Base-by-base conservation (phyloP, 2,888 invertebrate species). In the Timema cristinae region DNA sequence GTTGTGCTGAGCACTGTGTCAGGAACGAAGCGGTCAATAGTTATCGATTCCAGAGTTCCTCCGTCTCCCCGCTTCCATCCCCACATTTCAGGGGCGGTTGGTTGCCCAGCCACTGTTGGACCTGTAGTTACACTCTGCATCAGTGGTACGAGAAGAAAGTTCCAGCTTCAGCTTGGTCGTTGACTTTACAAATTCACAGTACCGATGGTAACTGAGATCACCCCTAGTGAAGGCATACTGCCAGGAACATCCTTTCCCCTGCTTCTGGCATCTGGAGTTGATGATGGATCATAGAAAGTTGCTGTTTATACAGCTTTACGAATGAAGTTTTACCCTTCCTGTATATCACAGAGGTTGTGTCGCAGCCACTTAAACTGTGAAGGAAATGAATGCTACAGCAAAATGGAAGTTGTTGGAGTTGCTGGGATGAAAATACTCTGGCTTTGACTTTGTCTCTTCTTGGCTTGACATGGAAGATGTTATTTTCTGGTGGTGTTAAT, bases 401-500 rank as follows among this genome's bases (percentile, higher is more conserved):
- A 54, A 54, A 54, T n/a, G 54, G n/a, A 52, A 9, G n/a, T n/a
- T n/a, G n/a, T n/a, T n/a, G n/a, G n/a, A 54, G n/a, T 54, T 13
- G 11, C 11, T 54, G n/a, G n/a, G n/a, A 54, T 4, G n/a, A 54
- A n/a, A 54, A 13, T 13, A 54, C n/a, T 54, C 4, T 54, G 54
- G 54, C n/a, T 54, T 54, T n/a, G n/a, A 54, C 54, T 11, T 54
- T 54, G 11, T 13, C 54, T 54, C 54, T 54, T 54, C 54, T 4
- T 54, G 54, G 54, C 11, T 54, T 54, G 54, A 54, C n/a, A n/a
- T 13, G 4, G n/a, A 13, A 54, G 11, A 54, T 54, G n/a, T 54
- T 54, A 54, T 54, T 54, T n/a, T 54, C 54, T 54, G 54, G 54
- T 13, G 54, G 54, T 54, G 54, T 54, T 54, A 54, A 54, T 54